Percentiles rank a stretch among this genome's conserved stretches.
Evolutionary conservation across 2,888 invertebrate species (phyloP).

Genomic region (Congeria kusceri): DNA sequence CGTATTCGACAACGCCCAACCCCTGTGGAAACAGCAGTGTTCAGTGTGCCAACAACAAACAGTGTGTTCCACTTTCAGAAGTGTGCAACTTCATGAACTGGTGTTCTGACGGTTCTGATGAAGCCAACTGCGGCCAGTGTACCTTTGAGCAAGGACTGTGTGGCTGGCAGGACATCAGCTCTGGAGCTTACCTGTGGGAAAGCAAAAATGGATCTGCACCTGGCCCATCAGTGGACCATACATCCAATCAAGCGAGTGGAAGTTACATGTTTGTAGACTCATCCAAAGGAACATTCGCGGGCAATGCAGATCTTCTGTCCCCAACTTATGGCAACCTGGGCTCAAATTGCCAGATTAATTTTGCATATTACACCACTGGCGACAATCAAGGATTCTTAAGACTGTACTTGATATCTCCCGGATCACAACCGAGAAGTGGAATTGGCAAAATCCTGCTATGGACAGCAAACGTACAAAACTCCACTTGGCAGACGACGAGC

Average conservation of each 20-base stretch:
- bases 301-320: slow-evolving; percentile 72
- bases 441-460: slow-evolving; percentile 69
- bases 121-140: slow-evolving; percentile 77
- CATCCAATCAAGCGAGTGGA: slow-evolving; percentile 71
- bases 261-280: slow-evolving; percentile 80
- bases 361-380: slow-evolving; percentile 73
- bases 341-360: slow-evolving; percentile 72
- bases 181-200: slow-evolving; percentile 74
- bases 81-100: slow-evolving; percentile 78
- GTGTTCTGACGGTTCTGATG: slow-evolving; percentile 79
- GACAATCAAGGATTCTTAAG: slow-evolving; percentile 60
- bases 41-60: slow-evolving; percentile 69
- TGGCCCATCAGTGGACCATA: slow-evolving; percentile 79
- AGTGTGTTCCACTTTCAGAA: slow-evolving; percentile 71
- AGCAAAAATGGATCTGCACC: slow-evolving; percentile 73
- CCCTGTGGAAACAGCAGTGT: slow-evolving; percentile 74
- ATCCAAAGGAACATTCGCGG: slow-evolving; percentile 68
- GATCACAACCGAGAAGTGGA: slow-evolving; percentile 52
- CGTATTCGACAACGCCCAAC: slow-evolving; percentile 62
- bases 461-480: slow-evolving; percentile 70
- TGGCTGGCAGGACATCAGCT: slow-evolving; percentile 78
- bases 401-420: slow-evolving; percentile 70
- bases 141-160: slow-evolving; percentile 76
- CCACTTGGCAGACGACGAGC: slow-evolving; percentile 74
- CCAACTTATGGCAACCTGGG: slow-evolving; percentile 72